Evolutionary conservation across 2,888 invertebrate genomes (phyloP).

Genomic region (Polyommatus iphigenia): DNA sequence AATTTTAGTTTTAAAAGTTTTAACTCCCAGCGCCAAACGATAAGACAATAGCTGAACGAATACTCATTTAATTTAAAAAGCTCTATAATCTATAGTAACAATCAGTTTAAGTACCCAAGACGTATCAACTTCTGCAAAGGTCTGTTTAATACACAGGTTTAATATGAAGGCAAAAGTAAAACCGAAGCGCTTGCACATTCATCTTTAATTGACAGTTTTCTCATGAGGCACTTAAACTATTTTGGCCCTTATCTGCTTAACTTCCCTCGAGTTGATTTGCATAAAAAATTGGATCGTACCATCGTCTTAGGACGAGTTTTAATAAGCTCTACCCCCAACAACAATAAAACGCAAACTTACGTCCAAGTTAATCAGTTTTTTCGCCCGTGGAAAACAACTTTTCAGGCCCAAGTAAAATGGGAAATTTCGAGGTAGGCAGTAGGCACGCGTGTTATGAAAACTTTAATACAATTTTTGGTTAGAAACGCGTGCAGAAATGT

Average conservation of each 20-base stretch:
- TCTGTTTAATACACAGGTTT: background rate
- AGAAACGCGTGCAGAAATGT: too few species aligned
- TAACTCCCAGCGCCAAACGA: too few species aligned
- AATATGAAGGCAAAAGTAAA: background rate
- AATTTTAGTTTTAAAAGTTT: too few species aligned
- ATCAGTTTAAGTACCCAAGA: too few species aligned
- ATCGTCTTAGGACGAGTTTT: background rate
- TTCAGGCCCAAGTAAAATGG: background rate
- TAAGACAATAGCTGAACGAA: too few species aligned
- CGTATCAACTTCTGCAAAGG: background rate
- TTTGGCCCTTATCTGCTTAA: background rate
- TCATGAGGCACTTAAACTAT: conserved; percentile 5
- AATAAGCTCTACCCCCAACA: background rate
- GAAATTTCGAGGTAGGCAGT: background rate
- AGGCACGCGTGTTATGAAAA: background rate
- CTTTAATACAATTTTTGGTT: background rate
- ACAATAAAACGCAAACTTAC: background rate
- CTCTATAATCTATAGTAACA: too few species aligned
- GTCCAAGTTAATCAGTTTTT: background rate
- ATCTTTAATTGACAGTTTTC: conserved; percentile 5
- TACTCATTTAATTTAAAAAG: too few species aligned
- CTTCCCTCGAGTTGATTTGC: background rate
- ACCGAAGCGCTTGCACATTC: background rate
- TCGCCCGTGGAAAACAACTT: background rate
- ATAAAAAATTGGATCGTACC: background rate